Evolutionary conservation across 2,113 vertebrate species (phyloP).

Genomic region (Thalassarche chlororhynchos): DNA sequence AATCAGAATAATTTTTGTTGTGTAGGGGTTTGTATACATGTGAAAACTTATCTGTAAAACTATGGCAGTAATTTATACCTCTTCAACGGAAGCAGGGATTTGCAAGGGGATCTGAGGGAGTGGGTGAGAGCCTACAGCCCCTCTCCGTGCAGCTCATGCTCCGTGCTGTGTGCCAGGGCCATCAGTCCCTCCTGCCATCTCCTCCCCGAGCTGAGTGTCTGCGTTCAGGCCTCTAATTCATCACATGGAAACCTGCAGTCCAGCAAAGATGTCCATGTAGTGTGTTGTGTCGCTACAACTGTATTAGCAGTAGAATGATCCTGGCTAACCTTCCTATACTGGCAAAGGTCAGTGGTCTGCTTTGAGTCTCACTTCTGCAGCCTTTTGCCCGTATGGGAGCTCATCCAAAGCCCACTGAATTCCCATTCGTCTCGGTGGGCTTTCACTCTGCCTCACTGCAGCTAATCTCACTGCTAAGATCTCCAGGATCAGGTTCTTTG

Average conservation of each 20-base stretch:
- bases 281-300: not conserved
- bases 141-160: accelerated
- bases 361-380: not conserved
- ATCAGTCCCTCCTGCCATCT: not conserved
- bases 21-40: not conserved
- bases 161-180: accelerated
- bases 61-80: not conserved
- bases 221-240: not conserved
- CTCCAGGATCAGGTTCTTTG: not conserved
- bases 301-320: not conserved
- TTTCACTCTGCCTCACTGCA: not conserved
- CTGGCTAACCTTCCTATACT: not conserved
- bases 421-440: not conserved
- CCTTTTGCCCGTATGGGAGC: not conserved
- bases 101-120: not conserved
- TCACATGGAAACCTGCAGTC: not conserved
- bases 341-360: not conserved
- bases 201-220: not conserved
- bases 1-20: not conserved
- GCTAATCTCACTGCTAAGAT: not conserved
- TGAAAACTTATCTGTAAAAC: not conserved
- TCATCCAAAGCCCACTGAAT: not conserved
- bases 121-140: not conserved
- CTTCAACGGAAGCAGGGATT: not conserved
- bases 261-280: accelerated